A percentile compares a stretch with the other conserved stretches of the same genome.
These are phyloP conservation scores for Sarotherodon lohbergeri DNA, from an alignment of 2,113 vertebrate genomes.

Conservation along the genomic window DNA sequence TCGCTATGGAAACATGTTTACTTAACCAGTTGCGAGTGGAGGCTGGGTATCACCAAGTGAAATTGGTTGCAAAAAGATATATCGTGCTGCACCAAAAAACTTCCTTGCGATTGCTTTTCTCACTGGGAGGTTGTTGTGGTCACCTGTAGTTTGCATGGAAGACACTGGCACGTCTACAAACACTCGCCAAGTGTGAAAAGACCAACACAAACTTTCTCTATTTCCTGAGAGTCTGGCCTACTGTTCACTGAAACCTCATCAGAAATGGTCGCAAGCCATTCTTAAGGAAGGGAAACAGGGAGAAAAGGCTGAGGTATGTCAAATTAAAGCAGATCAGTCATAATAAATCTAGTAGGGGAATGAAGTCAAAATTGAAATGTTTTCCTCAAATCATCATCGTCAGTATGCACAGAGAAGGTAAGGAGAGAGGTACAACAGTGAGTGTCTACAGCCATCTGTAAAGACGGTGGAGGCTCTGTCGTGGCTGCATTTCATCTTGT, in stretches of 20 bases:
- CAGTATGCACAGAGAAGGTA: not conserved
- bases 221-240: not conserved
- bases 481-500: not conserved
- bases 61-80: not conserved
- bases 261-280: not conserved
- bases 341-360: not conserved
- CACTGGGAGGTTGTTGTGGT: not conserved
- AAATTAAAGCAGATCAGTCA: not conserved
- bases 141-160: not conserved
- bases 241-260: not conserved
- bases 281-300: not conserved
- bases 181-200: not conserved
- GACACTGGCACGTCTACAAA: not conserved
- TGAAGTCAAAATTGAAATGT: not conserved
- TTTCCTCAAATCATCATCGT: not conserved
- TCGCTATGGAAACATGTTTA: not conserved
- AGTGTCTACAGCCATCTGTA: not conserved
- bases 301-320: not conserved
- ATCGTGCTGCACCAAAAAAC: not conserved
- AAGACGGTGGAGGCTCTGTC: not conserved
- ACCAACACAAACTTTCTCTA: not conserved
- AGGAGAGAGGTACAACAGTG: not conserved
- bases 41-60: not conserved
- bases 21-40: not conserved
- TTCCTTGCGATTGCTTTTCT: not conserved